Base-by-base conservation (phyloP, 2,797 vertebrate genomes). In the Microhierax caerulescens region DNA sequence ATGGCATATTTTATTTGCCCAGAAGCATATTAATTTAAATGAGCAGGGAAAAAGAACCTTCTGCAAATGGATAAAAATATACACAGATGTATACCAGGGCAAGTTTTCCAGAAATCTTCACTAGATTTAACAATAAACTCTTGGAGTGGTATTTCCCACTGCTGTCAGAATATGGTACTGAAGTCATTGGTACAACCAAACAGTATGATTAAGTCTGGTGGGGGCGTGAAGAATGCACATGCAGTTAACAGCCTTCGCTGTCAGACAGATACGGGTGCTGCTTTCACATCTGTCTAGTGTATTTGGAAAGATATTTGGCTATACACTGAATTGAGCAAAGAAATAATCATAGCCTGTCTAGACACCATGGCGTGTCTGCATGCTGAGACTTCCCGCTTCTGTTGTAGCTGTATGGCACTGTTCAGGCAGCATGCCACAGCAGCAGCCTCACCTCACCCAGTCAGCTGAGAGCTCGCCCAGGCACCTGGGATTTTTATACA, bases 171-270 rank as follows among this genome's bases (percentile, higher is more conserved):
- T 14, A 36, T 0, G 3, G 39, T 10, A 8, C 47, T 56, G 2
- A 68, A 83, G 45, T 15, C 24, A 13, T 4, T 18, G 22, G 11
- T 32, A 24, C 0, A 2, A 69, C 17, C 34, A 57, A 76, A 51
- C 2, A 4, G 34, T 3, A 27, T 3, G 51, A 54, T 54, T n/a
- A 27, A 63, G 45, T 4, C 17, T 59, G 32, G 23, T 1, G 0
- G 37, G 21, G 24, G 15, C 1, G 2, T 4, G 1, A 1, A 10
- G 11, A 56, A 28, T 4, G 7, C 28, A 43, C 19, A 7, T 0
- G 1, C 34, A 76, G 30, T 22, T 13, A 27, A 39, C 30, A 61
- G 51, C 47, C n/a, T 57, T 24, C 0, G 0, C 27, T n/a, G 14
- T 16, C 37, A 11, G 0, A 47, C 0, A 1, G 45, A 21, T 20